A percentile compares a stretch with the other conserved stretches of the same genome.
These are phyloP conservation scores for Nothoprocta pentlandii DNA, from an alignment of 2,113 vertebrate species.

Conservation along the genomic window DNA sequence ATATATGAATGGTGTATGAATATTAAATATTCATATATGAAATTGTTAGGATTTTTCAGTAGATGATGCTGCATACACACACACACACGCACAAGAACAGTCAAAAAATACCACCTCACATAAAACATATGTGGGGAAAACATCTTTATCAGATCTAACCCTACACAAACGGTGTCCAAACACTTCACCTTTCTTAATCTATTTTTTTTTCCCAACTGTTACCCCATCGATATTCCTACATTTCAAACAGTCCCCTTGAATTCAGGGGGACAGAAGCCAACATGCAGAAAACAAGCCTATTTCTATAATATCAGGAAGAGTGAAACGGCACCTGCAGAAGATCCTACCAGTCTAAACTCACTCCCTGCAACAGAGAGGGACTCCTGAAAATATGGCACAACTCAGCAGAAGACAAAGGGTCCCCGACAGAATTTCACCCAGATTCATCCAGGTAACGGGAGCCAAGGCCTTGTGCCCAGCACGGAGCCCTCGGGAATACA, in stretches of 20 bases:
- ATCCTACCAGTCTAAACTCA: neutral
- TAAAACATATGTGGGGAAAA: neutral
- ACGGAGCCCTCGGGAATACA: neutral
- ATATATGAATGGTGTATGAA: neutral
- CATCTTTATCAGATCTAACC: neutral
- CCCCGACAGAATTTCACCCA: neutral
- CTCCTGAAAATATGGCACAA: slow-evolving; percentile 1
- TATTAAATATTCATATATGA: neutral
- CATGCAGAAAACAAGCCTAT: rapidly evolving
- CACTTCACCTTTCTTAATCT: neutral
- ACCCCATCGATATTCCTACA: neutral
- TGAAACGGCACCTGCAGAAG: neutral
- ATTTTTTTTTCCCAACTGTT: neutral
- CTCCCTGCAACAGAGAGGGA: neutral
- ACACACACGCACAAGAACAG: neutral
- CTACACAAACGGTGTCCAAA: neutral
- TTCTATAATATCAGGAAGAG: neutral
- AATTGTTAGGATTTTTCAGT: neutral
- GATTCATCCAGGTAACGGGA: neutral
- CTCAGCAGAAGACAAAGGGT: neutral
- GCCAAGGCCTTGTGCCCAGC: neutral
- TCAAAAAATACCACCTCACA: neutral
- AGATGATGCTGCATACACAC: neutral
- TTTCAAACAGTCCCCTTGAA: neutral
- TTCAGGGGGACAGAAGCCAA: neutral